Conservation (phyloP, 2,888 invertebrate species). For the Eustalomyia histrio region DNA sequence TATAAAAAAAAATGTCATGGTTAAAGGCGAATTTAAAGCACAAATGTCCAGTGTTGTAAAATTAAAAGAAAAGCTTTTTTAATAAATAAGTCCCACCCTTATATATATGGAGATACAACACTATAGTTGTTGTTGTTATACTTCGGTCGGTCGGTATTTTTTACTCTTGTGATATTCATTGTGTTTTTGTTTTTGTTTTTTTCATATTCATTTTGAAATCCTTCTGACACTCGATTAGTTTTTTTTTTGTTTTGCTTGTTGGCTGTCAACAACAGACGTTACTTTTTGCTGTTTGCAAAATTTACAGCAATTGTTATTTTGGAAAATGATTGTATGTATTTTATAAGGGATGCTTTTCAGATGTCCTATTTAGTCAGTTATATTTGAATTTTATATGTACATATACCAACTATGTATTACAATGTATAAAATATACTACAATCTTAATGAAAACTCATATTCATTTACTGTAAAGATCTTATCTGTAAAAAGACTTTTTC, state of each 20-base stretch:
- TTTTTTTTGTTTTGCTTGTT: slow-evolving; percentile 9
- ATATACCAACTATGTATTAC: too few relatives aligned
- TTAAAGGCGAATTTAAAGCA: too few relatives aligned
- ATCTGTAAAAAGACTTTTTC: neutral
- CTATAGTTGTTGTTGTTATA: neutral
- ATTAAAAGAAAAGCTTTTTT: too few relatives aligned
- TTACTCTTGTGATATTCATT: slow-evolving; percentile 40
- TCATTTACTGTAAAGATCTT: neutral
- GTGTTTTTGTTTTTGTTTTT: too few relatives aligned
- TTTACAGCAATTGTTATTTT: neutral
- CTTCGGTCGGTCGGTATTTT: neutral
- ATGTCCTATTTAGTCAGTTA: neutral
- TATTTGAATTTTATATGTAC: too few relatives aligned
- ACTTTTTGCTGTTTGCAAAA: neutral
- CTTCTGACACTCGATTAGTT: slow-evolving; percentile 61
- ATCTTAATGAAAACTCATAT: too few relatives aligned
- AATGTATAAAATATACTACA: too few relatives aligned
- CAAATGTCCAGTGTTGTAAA: too few relatives aligned
- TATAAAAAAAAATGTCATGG: too few relatives aligned
- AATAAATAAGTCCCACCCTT: neutral
- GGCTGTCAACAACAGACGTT: slow-evolving; percentile 41
- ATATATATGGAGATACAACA: neutral
- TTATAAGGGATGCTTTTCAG: neutral
- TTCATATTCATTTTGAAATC: slow-evolving; percentile 54
- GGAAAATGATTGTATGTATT: neutral